phyloP scores from a whole-genome alignment of 2,888 invertebrate species.

The Eilema depressum region DNA sequence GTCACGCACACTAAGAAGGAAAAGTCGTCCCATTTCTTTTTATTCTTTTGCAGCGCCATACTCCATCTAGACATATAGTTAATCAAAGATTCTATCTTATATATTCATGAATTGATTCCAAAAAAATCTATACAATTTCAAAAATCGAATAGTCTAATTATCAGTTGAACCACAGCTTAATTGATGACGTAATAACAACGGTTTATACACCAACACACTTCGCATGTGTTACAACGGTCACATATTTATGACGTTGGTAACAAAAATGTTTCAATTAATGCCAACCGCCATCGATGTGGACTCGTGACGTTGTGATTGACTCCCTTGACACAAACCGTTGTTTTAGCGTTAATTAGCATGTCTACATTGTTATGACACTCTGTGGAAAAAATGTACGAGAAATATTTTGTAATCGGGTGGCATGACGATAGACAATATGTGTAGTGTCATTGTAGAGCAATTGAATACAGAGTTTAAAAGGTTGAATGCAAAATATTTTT shows the following conservation, averaged over 20 bases:
- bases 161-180: neutral
- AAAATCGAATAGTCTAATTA: neutral
- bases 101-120: no score
- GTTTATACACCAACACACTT: neutral
- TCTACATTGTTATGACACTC: conserved; percentile 17
- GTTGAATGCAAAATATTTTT: no score
- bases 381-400: conserved; percentile 8
- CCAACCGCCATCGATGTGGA: neutral
- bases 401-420: neutral
- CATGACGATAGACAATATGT: neutral
- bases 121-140: no score
- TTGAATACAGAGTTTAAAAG: no score
- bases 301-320: conserved; percentile 7
- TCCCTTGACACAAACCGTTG: conserved; percentile 18
- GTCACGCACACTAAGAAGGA: no score
- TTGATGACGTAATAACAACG: neutral
- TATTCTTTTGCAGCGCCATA: no score
- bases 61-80: no score
- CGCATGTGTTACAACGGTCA: neutral
- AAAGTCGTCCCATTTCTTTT: no score
- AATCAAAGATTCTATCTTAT: no score
- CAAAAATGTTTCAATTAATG: conserved; percentile 4
- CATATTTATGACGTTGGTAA: neutral
- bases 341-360: conserved; percentile 29
- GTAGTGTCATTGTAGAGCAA: neutral